phyloP scores from a whole-genome alignment of 2,113 vertebrate genomes.

The Larimichthys crocea region DNA sequence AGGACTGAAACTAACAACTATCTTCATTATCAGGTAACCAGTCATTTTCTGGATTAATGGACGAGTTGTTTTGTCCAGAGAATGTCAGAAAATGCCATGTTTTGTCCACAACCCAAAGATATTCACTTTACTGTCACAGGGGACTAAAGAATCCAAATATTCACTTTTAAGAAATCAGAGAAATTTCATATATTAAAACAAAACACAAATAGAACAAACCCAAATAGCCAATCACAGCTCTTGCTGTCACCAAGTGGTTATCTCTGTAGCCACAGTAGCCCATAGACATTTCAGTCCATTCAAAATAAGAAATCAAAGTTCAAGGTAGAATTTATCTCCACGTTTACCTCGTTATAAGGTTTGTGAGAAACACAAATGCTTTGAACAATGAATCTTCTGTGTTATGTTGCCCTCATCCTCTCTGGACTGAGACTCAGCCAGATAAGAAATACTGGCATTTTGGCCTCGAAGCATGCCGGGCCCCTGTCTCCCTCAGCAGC shows the following conservation, averaged over 20 bases:
- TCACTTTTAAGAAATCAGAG: too few relatives aligned
- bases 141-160: too few relatives aligned
- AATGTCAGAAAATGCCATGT: too few relatives aligned
- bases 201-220: too few relatives aligned
- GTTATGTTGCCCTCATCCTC: background rate
- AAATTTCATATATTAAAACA: too few relatives aligned
- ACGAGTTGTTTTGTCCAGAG: too few relatives aligned
- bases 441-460: slow-evolving; percentile 21
- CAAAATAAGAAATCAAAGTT: background rate
- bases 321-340: background rate
- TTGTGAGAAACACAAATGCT: background rate
- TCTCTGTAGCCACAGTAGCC: background rate
- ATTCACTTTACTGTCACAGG: too few relatives aligned
- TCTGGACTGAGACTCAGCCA: slow-evolving; percentile 2
- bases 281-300: background rate
- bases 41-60: too few relatives aligned
- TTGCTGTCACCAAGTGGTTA: background rate
- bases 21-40: too few relatives aligned
- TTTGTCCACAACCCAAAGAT: too few relatives aligned
- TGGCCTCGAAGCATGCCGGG: slow-evolving; percentile 40
- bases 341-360: background rate
- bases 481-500: slow-evolving; percentile 25
- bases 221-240: background rate
- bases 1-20: too few relatives aligned
- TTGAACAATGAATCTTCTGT: slow-evolving; percentile 5